Conservation (phyloP, 2,797 vertebrate species). For the Myripristis jacobus region DNA sequence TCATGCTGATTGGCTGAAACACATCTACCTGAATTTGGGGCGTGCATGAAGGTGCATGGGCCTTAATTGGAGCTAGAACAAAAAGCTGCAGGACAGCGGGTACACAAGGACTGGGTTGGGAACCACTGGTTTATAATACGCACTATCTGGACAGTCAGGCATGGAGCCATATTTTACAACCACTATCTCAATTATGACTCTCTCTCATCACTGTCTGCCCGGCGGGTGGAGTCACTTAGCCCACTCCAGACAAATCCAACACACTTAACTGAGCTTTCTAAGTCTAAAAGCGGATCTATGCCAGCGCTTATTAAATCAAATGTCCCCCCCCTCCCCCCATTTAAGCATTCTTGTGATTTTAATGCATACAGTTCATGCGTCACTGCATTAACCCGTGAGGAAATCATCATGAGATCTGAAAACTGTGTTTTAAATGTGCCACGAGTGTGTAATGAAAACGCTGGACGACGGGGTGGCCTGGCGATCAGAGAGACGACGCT, state of each 20-base stretch:
- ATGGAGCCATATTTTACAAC: not conserved
- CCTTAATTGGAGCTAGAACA: too few species aligned
- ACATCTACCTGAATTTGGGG: too few species aligned
- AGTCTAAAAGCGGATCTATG: not conserved
- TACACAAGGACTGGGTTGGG: too few species aligned
- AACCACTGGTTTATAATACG: not conserved
- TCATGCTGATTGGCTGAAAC: too few species aligned
- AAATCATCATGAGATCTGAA: not conserved
- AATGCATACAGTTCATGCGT: not conserved
- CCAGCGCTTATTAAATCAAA: not conserved
- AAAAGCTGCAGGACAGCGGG: too few species aligned
- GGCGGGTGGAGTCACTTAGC: not conserved
- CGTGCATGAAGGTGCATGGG: too few species aligned
- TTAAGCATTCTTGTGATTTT: conserved; percentile 20
- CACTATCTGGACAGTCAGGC: not conserved
- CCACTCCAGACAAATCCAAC: not conserved
- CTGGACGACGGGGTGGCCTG: accelerated
- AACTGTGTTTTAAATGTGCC: conserved; percentile 16
- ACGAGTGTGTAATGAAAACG: conserved; percentile 34
- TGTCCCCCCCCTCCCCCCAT: not conserved
- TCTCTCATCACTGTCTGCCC: not conserved
- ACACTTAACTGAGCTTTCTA: not conserved
- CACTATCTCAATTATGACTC: not conserved
- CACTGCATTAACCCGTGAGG: conserved; percentile 22
- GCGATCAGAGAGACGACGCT: conserved; percentile 18